These are phyloP conservation scores for Enteromius paludinosus DNA, from an alignment of 2,797 vertebrate species.

Conservation along the genomic window DNA sequence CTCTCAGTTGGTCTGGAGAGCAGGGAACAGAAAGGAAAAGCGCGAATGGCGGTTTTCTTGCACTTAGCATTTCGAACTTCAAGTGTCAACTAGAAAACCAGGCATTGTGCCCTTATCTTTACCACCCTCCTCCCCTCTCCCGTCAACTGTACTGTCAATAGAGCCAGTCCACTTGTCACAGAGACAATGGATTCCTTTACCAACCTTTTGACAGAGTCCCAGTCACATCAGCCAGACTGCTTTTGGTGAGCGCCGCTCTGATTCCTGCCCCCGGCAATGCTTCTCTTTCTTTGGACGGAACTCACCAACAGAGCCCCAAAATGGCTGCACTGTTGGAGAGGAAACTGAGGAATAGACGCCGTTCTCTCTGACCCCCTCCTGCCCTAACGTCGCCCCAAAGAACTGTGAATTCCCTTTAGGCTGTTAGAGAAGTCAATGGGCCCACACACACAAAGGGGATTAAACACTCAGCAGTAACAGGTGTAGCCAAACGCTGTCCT, in stretches of 20 bases:
- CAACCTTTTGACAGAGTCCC: slow-evolving; percentile 74
- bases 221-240: slow-evolving; percentile 78
- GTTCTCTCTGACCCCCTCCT: slow-evolving; percentile 66
- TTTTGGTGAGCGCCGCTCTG: slow-evolving; percentile 75
- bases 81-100: slow-evolving; percentile 82
- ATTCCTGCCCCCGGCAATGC: slow-evolving; percentile 77
- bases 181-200: slow-evolving; percentile 79
- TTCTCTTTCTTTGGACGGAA: slow-evolving; percentile 72
- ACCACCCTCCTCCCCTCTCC: slow-evolving; percentile 67
- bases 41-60: slow-evolving; percentile 66
- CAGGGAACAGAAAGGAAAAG: slow-evolving; percentile 54
- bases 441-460: slow-evolving; percentile 76
- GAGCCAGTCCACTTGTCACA: slow-evolving; percentile 84
- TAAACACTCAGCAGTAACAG: slow-evolving; percentile 78
- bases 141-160: slow-evolving; percentile 86
- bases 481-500: slow-evolving; percentile 71
- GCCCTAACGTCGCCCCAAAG: slow-evolving; percentile 51
- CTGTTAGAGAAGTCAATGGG: slow-evolving; percentile 75
- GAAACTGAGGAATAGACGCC: slow-evolving; percentile 72
- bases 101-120: slow-evolving; percentile 71
- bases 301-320: slow-evolving; percentile 79
- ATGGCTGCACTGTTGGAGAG: slow-evolving; percentile 77
- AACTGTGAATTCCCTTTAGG: slow-evolving; percentile 73
- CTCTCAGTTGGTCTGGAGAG: not conserved
- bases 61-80: slow-evolving; percentile 75